phyloP scores from a whole-genome alignment of 2,113 vertebrate species.

The Prunella fulvescens region DNA sequence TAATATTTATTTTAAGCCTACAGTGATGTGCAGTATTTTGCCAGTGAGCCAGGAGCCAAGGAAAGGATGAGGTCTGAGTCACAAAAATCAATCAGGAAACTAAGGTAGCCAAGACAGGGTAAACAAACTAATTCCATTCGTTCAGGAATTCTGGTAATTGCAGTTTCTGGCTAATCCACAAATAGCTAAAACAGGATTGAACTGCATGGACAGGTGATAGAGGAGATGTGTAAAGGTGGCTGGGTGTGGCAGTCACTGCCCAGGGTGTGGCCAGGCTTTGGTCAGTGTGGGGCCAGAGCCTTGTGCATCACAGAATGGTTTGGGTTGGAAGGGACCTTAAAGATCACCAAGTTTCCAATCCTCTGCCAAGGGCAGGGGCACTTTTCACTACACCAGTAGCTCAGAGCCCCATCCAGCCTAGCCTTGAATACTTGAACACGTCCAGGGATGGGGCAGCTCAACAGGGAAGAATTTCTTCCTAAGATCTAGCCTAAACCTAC shows the following conservation, averaged over 20 bases:
- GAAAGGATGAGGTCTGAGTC: background rate
- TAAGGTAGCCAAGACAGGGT: background rate
- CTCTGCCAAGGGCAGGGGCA: background rate
- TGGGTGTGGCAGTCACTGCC: background rate
- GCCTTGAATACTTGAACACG: too few species aligned
- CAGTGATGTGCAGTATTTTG: background rate
- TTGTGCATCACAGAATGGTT: background rate
- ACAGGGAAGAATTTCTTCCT: background rate
- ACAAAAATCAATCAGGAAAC: background rate
- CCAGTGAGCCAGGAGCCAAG: background rate
- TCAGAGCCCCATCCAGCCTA: background rate
- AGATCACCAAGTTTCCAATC: background rate
- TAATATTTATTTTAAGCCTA: background rate
- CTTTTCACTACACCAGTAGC: too few species aligned
- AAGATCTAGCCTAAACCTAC: background rate
- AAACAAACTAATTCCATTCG: background rate
- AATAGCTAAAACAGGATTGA: background rate
- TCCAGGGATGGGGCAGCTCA: background rate
- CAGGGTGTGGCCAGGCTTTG: fast-evolving
- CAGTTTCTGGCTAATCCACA: background rate
- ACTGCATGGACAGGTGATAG: background rate
- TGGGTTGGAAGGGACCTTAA: background rate
- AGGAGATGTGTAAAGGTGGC: background rate
- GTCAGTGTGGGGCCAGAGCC: background rate
- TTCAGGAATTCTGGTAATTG: background rate